Percentiles rank a stretch among this genome's conserved stretches.
Evolutionary conservation across 2,888 invertebrate species (phyloP).

Genomic region (Torymus texanus): DNA sequence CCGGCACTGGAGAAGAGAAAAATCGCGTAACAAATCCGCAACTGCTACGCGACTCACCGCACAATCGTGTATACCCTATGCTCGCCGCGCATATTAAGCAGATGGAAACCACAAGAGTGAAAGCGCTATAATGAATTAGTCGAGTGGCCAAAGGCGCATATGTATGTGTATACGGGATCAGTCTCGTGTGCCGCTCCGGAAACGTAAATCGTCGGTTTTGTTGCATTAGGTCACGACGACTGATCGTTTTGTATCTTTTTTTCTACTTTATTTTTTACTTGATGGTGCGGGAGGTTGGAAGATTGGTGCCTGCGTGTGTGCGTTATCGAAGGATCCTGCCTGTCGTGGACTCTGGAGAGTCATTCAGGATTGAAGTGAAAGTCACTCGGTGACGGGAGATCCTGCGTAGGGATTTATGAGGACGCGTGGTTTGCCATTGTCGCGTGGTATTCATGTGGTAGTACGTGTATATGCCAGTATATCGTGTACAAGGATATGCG

Average conservation of each 20-base stretch:
- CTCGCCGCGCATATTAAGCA: background rate
- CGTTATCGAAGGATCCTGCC: too few species aligned
- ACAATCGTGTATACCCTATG: background rate
- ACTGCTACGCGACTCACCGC: too few species aligned
- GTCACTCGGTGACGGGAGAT: constrained; percentile 7
- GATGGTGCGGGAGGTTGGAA: too few species aligned
- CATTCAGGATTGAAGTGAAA: constrained; percentile 32
- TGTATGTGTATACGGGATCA: background rate
- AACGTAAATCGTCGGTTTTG: constrained; percentile 33
- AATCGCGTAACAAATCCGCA: too few species aligned
- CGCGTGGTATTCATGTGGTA: too few species aligned
- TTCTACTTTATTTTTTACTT: background rate
- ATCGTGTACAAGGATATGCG: background rate
- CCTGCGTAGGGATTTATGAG: background rate
- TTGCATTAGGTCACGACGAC: constrained; percentile 34
- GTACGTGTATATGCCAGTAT: background rate
- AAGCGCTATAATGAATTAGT: constrained; percentile 42
- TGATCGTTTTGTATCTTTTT: background rate
- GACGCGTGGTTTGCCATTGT: background rate
- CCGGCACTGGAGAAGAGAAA: too few species aligned
- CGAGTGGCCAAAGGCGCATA: background rate
- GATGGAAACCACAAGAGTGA: constrained; percentile 18
- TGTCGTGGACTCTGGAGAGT: background rate
- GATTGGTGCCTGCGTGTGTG: too few species aligned
- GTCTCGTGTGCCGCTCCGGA: background rate